Base-by-base conservation (phyloP, 2,888 invertebrate genomes). In the Papilio demoleus region DNA sequence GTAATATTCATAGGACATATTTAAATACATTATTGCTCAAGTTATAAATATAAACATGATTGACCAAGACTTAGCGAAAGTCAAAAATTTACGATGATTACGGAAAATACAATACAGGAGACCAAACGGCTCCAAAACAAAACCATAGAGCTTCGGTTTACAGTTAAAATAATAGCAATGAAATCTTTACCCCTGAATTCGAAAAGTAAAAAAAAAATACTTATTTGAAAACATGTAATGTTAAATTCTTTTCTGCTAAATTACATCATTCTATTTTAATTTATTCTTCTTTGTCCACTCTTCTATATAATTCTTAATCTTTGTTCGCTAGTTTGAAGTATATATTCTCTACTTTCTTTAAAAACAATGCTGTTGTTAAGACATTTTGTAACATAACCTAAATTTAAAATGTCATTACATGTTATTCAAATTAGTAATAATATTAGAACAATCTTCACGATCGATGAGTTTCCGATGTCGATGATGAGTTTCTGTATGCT, bases 11-110 rank as follows among this genome's bases (percentile, higher is more conserved):
- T 47, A 47, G n/a, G 14, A 62, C 17, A 31, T 22, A 11, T 24
- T 42, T 60, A n/a, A 11, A 60, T 38, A 50, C 11, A 19, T 61
- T 27, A 62, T 56, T 67, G 67, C 67, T 67, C 67, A 67, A 67
- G 45, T 8, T 36, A 59, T 58, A 24, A 4, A 36, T 38, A 47
- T 17, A 59, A 59, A 8, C 27, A 63, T 53, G 69, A 69, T 61
- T 69, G 69, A 69, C 42, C 61, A 65, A 65, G 65, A 19, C 59
- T 53, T 50, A 22, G 40, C 69, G 31, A 38, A 50, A 59, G 69
- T 69, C 69, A 69, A 61, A 65, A 17, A 42, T 14, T 53, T 40
- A 3, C 19, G n/a, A 12, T 12, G 36, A 53, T 8, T 14, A 27
- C 27, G n/a, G 27, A 53, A 8, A 3, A n/a, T n/a, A 53, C n/a